Conservation (phyloP, 2,113 vertebrate genomes). For the Pristiophorus japonicus region DNA sequence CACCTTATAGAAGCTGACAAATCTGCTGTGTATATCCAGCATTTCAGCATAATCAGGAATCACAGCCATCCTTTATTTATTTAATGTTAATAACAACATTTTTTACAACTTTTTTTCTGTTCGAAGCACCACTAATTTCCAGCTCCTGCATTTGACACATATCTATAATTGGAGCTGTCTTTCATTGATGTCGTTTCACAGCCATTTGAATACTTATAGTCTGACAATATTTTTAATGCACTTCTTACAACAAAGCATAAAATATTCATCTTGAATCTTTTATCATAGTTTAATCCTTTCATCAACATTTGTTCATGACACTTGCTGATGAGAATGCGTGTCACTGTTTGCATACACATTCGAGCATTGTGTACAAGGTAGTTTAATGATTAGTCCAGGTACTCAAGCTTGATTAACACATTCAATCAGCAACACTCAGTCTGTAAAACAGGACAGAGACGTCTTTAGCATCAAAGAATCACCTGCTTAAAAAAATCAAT, state of each 20-base stretch:
- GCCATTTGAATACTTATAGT: not conserved
- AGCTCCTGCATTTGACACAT: not conserved
- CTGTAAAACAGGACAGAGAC: not conserved
- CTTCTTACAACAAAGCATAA: not conserved
- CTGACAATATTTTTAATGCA: not conserved
- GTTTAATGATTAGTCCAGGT: not conserved
- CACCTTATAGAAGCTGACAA: no score
- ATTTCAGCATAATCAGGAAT: not conserved
- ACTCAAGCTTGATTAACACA: conserved; percentile 3
- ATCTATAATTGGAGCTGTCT: not conserved
- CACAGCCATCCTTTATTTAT: not conserved
- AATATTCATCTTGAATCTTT: not conserved
- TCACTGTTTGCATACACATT: not conserved
- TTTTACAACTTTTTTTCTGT: no score
- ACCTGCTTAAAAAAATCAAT: conserved; percentile 34
- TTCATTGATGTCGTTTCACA: not conserved
- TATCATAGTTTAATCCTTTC: not conserved
- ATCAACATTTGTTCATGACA: not conserved
- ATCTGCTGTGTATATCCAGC: no score
- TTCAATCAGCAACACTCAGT: conserved; percentile 15
- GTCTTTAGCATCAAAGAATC: not conserved
- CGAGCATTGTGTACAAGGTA: not conserved
- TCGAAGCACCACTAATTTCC: not conserved
- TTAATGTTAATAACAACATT: not conserved
- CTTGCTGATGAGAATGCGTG: not conserved